Percentiles rank a stretch among this genome's conserved stretches.
Conservation (phyloP, 2,797 vertebrate species). For the Acridotheres tristis region DNA sequence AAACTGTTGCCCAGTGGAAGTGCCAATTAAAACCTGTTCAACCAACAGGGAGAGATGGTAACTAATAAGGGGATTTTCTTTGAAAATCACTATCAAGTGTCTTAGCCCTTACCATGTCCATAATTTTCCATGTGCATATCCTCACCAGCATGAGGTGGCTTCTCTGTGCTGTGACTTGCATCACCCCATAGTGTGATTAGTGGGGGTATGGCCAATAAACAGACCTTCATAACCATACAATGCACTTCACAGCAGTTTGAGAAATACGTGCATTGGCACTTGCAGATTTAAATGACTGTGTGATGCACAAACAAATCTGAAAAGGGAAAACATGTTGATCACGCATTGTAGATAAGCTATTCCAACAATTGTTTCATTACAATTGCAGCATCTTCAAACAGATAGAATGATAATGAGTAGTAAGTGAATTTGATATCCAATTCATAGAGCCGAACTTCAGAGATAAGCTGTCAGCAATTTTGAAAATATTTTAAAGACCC, state of each 20-base stretch:
- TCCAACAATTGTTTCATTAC: slow-evolving; percentile 20
- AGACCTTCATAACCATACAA: neutral
- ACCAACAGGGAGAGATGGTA: neutral
- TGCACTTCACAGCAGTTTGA: neutral
- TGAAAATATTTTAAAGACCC: slow-evolving; percentile 1
- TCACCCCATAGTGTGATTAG: neutral
- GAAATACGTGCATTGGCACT: neutral
- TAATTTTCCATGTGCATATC: neutral
- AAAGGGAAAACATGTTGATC: neutral
- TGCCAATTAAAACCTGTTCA: neutral
- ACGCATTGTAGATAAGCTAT: neutral
- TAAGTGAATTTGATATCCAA: neutral
- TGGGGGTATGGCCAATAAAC: neutral
- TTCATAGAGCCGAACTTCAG: neutral
- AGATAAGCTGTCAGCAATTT: neutral
- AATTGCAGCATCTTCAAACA: neutral
- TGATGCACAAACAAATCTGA: neutral
- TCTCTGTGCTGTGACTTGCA: neutral
- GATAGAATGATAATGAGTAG: neutral
- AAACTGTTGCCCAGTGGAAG: neutral
- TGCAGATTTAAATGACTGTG: neutral
- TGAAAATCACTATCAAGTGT: neutral
- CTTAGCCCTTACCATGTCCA: neutral
- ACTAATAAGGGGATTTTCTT: neutral
- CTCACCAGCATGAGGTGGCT: neutral